Conservation (phyloP, 2,888 invertebrate genomes). For the Drosophila robusta region DNA sequence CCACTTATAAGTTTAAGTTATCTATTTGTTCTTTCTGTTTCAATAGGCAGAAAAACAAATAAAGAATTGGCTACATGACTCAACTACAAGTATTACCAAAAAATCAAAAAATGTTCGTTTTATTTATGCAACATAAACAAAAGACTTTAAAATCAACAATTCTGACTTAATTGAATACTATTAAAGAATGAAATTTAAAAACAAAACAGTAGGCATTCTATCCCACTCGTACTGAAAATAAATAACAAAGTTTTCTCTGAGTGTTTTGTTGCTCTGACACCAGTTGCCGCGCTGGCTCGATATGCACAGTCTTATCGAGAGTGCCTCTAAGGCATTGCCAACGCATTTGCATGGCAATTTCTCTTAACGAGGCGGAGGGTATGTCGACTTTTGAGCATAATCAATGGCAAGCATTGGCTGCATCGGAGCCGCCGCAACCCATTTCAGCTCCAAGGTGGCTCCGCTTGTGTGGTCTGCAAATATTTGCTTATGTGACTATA, state of each 20-base stretch:
- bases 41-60: no score
- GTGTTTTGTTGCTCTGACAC: slow-evolving; percentile 39
- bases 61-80: no score
- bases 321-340: slow-evolving; percentile 35
- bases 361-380: slow-evolving; percentile 60
- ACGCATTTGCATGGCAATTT: slow-evolving; percentile 74
- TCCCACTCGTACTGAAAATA: background rate
- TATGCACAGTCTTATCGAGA: slow-evolving; percentile 41
- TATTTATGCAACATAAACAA: no score
- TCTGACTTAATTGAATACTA: no score
- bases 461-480: slow-evolving; percentile 26
- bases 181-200: no score
- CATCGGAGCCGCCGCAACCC: slow-evolving; percentile 5
- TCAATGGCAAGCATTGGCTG: slow-evolving; percentile 54
- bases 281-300: slow-evolving; percentile 40
- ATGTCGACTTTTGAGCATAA: slow-evolving; percentile 59
- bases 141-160: no score
- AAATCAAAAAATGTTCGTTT: no score
- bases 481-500: slow-evolving; percentile 41
- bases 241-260: background rate
- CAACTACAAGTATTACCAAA: no score
- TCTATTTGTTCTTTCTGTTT: slow-evolving; percentile 22
- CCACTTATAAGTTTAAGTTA: background rate
- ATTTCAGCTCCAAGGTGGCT: slow-evolving; percentile 30
- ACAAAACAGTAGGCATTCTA: no score